Base-by-base conservation (phyloP, 1,140 invertebrate species). In the Drosophila willistoni region DNA sequence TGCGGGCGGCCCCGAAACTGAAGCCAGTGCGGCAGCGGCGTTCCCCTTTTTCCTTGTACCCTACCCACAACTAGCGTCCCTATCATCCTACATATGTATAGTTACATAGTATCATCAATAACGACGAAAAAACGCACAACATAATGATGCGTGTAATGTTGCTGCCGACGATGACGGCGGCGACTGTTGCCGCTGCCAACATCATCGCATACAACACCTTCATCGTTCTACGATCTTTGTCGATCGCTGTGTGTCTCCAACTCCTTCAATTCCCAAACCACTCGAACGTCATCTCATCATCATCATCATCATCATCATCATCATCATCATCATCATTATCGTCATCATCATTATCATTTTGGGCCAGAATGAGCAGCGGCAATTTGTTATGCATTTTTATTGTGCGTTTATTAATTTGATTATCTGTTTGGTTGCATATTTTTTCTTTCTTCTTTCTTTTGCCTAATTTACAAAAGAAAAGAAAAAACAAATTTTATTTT, bases 301-400 rank as follows among this genome's bases (percentile, higher is more conserved):
- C 65, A 68, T 33, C 55, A 44, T 44, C 41, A 14, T 44, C n/a
- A 14, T 44, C 41, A 19, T 51, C 44, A 60, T 42, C 19, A 57
- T 56, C 47, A 51, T 25, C 25, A 55, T 64, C 29, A 22, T 22
- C 55, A 44, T 44, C n/a, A 14, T 44, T n/a, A 19, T 51, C 44
- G 54, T 42, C 19, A 57, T 56, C 47, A 51, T 25, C 25, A 55
- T 64, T 34, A 22, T 22, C 55, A 44, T 44, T 59, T 71, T 67
- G 57, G 69, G 77, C 44, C 44, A 67, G 63, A 69, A 69, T 77
- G 74, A 73, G 71, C 81, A 73, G 71, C 71, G 77, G 73, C 85
- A 90, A 89, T 89, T 89, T 89, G 81, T 90, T 90, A 89, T 81
- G 80, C 85, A 77, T 81, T 89, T 89, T 89, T 89, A 89, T 89